Conservation (phyloP, 2,888 invertebrate species). For the Branchipolynoe longqiensis region DNA sequence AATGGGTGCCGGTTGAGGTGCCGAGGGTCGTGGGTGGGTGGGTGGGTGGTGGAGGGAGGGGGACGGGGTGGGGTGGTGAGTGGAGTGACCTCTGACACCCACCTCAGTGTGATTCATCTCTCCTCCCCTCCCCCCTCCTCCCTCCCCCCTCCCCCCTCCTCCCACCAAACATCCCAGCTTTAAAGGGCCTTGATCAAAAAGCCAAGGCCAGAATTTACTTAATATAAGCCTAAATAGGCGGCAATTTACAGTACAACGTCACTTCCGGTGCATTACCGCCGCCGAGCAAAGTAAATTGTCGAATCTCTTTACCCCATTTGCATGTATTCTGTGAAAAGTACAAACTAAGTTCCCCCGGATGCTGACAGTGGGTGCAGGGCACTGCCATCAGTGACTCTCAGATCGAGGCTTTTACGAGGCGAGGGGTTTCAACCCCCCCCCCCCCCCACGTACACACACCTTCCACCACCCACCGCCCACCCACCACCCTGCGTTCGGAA, state of each 20-base stretch:
- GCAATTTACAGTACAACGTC: conserved; percentile 30
- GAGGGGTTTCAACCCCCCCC: background rate
- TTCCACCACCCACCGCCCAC: no score
- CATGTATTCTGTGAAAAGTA: conserved; percentile 36
- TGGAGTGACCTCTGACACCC: background rate
- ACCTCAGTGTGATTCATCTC: conserved; percentile 25
- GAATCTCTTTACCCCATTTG: conserved; percentile 56
- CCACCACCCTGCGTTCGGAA: no score
- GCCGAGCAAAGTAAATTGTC: conserved; percentile 27
- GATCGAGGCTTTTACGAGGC: conserved; percentile 30
- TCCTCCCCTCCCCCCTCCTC: no score
- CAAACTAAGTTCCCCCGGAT: conserved; percentile 38
- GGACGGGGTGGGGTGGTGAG: background rate
- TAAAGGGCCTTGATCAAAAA: conserved; percentile 26
- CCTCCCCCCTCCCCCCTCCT: no score
- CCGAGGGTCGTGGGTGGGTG: no score
- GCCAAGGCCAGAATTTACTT: conserved; percentile 37
- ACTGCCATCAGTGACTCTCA: background rate
- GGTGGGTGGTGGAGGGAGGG: background rate
- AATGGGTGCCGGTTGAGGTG: no score
- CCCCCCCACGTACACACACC: no score
- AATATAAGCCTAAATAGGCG: conserved; percentile 24
- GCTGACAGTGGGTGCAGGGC: background rate
- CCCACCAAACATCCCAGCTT: conserved; percentile 35
- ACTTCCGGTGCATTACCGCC: conserved; percentile 39